Percentiles rank a stretch among this genome's conserved stretches.
These are phyloP conservation scores for Proteles cristata DNA, from an alignment of 2,113 vertebrate genomes.

Conservation along the genomic window DNA sequence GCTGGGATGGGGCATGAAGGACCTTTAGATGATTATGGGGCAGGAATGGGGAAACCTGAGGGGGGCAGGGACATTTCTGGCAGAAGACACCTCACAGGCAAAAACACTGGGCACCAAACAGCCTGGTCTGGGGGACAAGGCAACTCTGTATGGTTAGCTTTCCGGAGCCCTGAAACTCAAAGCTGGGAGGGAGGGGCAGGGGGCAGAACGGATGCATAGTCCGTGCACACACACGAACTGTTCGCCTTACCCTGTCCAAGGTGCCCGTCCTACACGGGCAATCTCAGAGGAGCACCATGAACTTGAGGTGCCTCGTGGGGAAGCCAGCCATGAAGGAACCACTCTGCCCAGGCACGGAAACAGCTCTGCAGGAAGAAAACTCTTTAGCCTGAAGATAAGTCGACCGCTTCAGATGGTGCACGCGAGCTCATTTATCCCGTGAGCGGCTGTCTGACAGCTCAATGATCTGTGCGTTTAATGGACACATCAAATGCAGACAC, in stretches of 20 bases:
- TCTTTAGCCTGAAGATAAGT: background rate
- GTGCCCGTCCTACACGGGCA: fast-evolving
- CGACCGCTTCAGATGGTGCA: background rate
- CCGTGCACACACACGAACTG: fast-evolving
- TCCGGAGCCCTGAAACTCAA: background rate
- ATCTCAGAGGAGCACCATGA: fast-evolving
- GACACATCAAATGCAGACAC: background rate
- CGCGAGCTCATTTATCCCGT: too few species aligned
- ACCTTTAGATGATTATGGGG: background rate
- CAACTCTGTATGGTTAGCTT: too few species aligned
- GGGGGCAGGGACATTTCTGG: background rate
- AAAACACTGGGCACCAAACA: background rate
- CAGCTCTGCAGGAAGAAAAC: background rate
- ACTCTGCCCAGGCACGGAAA: fast-evolving
- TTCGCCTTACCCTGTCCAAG: background rate
- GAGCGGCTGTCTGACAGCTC: fast-evolving
- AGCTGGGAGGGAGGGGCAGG: background rate
- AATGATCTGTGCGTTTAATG: fast-evolving
- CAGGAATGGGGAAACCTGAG: fast-evolving
- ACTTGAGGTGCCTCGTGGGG: background rate
- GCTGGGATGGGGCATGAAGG: background rate
- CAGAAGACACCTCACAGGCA: background rate
- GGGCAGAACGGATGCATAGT: too few species aligned
- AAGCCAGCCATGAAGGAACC: background rate
- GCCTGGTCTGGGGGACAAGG: background rate